Evolutionary conservation across 1,140 invertebrate genomes (phyloP).

Genomic region (Bombus sylvicola): DNA sequence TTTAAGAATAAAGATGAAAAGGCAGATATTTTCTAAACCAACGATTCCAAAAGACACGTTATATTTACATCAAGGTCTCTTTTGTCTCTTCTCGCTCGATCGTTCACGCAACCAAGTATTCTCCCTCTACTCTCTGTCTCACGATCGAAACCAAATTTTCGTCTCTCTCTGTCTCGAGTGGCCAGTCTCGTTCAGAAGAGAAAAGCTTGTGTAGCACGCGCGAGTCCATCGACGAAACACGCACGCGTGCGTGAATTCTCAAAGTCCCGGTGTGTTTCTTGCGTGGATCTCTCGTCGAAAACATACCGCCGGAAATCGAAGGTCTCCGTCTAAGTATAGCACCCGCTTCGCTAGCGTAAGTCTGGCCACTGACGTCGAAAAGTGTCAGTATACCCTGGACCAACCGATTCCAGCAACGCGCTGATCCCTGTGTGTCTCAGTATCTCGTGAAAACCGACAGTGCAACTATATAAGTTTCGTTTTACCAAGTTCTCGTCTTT

Average conservation of each 20-base stretch:
- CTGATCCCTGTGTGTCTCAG: slow-evolving; percentile 22
- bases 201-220: too few relatives aligned
- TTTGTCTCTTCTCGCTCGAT: not conserved
- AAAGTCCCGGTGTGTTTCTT: slow-evolving; percentile 7
- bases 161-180: not conserved
- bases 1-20: not conserved
- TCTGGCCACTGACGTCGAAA: slow-evolving; percentile 60
- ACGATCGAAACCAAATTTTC: slow-evolving; percentile 36
- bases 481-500: not conserved
- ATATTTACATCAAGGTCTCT: slow-evolving; percentile 48
- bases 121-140: not conserved
- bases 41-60: slow-evolving; percentile 8
- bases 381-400: slow-evolving; percentile 68
- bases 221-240: not conserved
- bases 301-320: slow-evolving; percentile 70
- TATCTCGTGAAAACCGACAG: slow-evolving; percentile 11
- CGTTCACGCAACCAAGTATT: not conserved
- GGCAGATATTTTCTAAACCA: not conserved
- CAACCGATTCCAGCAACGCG: slow-evolving; percentile 61
- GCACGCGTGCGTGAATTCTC: slow-evolving; percentile 7
- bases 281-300: slow-evolving; percentile 63
- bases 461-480: too few relatives aligned
- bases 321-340: slow-evolving; percentile 70
- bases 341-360: slow-evolving; percentile 56
- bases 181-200: too few relatives aligned